Evolutionary conservation across 2,797 vertebrate genomes (phyloP).

Genomic region (Arrhamphus sclerolepis): DNA sequence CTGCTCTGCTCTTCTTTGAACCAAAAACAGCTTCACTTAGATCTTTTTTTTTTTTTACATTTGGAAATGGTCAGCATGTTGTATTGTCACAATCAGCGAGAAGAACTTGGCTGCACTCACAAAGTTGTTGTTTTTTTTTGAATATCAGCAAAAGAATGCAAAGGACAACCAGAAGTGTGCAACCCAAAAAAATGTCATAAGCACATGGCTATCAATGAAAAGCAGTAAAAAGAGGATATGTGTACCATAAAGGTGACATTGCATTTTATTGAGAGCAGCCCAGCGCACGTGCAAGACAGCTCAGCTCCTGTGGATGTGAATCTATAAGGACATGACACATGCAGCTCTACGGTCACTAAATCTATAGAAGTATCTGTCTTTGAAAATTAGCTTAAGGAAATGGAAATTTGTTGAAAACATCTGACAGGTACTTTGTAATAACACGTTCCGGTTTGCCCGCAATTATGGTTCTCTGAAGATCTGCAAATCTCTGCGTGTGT

Average conservation of each 20-base stretch:
- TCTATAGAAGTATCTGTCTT: no score
- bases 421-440: no score
- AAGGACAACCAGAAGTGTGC: slow-evolving; percentile 3
- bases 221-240: slow-evolving; percentile 5
- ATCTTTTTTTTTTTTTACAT: no score
- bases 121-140: no score
- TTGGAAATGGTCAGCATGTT: no score
- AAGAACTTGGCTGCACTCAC: background rate
- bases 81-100: no score
- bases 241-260: slow-evolving; percentile 16
- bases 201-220: background rate
- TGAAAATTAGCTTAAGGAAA: no score
- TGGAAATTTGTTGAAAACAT: no score
- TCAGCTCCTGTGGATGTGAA: slow-evolving; percentile 10
- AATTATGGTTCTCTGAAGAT: background rate
- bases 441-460: no score
- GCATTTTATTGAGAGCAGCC: slow-evolving; percentile 29
- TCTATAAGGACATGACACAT: background rate
- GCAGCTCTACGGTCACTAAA: no score
- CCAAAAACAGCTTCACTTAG: no score
- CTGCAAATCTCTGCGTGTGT: background rate
- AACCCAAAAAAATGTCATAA: slow-evolving; percentile 39
- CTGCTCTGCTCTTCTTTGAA: slow-evolving; percentile 34
- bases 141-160: no score
- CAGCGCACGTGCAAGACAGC: background rate